These are phyloP conservation scores for Pseudolaguvia tuberculata DNA, from an alignment of 2,113 vertebrate genomes.

Conservation along the genomic window DNA sequence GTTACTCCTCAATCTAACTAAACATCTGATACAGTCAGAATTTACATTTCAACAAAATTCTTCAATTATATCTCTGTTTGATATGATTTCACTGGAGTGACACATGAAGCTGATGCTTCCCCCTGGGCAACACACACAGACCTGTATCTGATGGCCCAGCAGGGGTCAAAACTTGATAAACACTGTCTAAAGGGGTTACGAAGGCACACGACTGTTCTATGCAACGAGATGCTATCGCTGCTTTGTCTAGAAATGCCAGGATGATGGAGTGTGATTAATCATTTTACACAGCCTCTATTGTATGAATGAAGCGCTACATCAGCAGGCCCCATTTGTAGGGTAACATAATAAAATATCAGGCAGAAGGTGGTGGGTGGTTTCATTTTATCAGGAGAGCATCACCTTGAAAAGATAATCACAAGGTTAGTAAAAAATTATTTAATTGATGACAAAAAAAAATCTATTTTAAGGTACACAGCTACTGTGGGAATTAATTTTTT, in stretches of 20 bases:
- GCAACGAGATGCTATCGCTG: slow-evolving; percentile 10
- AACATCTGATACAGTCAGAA: neutral
- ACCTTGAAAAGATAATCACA: neutral
- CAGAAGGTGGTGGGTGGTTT: no score
- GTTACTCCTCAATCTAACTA: neutral
- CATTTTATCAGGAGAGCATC: neutral
- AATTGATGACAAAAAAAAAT: neutral
- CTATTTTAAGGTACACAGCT: no score
- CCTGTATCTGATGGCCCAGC: slow-evolving; percentile 16
- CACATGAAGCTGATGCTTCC: slow-evolving; percentile 1
- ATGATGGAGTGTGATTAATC: slow-evolving; percentile 8
- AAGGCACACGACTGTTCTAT: neutral
- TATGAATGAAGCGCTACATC: slow-evolving; percentile 10
- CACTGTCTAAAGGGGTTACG: slow-evolving; percentile 6
- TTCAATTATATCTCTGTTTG: neutral
- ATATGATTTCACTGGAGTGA: slow-evolving; percentile 10
- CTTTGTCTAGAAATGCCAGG: neutral
- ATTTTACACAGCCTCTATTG: slow-evolving; percentile 10
- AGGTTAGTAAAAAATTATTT: neutral
- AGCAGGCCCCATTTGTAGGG: neutral
- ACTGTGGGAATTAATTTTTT: no score
- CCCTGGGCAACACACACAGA: neutral
- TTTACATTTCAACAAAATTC: neutral
- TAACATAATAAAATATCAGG: slow-evolving; percentile 15
- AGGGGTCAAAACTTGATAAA: slow-evolving; percentile 22